Percentiles rank a stretch among this genome's conserved stretches.
Conservation (phyloP, 2,888 invertebrate genomes). For the Synergus umbraculus region DNA sequence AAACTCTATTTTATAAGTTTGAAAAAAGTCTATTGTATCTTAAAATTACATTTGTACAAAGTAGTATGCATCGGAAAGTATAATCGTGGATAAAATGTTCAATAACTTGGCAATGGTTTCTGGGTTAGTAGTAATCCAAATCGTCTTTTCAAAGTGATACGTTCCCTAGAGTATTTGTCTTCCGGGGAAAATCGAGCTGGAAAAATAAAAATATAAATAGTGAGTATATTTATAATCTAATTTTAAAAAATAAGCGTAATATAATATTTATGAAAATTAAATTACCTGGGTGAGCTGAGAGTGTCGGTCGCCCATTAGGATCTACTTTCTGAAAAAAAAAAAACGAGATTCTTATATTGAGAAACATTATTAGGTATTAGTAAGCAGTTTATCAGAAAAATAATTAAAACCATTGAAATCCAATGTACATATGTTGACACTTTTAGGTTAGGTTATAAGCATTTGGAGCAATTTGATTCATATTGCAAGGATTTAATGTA, state of each 20-base stretch:
- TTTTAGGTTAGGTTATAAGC: not conserved
- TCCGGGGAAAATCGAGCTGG: conserved; percentile 96
- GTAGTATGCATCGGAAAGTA: not conserved
- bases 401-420: not conserved
- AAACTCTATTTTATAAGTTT: not conserved
- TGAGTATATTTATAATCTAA: conserved; percentile 7
- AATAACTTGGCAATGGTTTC: conserved; percentile 85
- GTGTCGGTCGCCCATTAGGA: conserved; percentile 87
- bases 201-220: conserved; percentile 66
- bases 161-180: conserved; percentile 93
- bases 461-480: too few species aligned
- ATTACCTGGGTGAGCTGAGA: conserved; percentile 92
- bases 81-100: conserved; percentile 58
- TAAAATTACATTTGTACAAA: conserved; percentile 14
- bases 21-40: conserved; percentile 40
- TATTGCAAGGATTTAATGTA: not conserved
- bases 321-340: conserved; percentile 85
- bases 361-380: not conserved
- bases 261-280: conserved; percentile 26
- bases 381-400: not conserved
- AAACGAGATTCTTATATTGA: conserved; percentile 18
- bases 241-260: not conserved
- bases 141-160: conserved; percentile 92
- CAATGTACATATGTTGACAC: not conserved
- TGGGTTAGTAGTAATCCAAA: conserved; percentile 93